A percentile compares a stretch with the other conserved stretches of the same genome.
Evolutionary conservation across 1,140 invertebrate genomes (phyloP).

Genomic region (Euura saliciscinereae): DNA sequence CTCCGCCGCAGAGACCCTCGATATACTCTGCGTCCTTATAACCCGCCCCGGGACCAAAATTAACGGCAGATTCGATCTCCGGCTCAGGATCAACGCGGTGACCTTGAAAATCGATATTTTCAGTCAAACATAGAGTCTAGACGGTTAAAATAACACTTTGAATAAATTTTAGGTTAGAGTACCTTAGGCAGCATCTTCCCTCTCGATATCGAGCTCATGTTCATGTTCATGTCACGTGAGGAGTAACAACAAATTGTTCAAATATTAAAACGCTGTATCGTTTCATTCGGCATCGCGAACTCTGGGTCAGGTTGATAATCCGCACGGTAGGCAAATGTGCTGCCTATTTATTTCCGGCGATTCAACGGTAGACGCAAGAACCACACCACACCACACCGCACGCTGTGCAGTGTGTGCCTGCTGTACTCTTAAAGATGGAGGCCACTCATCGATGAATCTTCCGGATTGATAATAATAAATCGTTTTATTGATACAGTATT

Average conservation of each 20-base stretch:
- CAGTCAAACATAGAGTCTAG: too few relatives aligned
- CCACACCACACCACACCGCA: constrained; percentile 13
- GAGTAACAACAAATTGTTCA: too few relatives aligned
- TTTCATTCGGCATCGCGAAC: too few relatives aligned
- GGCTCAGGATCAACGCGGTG: neutral
- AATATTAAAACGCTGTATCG: too few relatives aligned
- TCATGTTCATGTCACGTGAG: neutral
- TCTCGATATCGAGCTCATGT: neutral
- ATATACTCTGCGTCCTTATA: neutral
- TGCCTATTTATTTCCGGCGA: constrained; percentile 17
- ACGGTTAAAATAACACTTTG: neutral
- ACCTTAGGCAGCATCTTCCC: neutral
- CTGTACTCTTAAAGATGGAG: constrained; percentile 27
- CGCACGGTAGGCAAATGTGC: constrained; percentile 8
- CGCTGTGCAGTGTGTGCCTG: too few relatives aligned
- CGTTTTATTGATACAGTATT: constrained; percentile 21
- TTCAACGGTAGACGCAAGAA: constrained; percentile 26
- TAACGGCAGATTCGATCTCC: neutral
- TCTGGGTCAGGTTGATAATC: too few relatives aligned
- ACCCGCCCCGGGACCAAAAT: neutral
- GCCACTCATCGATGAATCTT: constrained; percentile 25
- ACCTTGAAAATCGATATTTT: neutral
- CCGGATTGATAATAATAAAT: constrained; percentile 15
- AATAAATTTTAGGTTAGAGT: neutral
- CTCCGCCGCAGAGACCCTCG: neutral